Conservation (phyloP, 2,888 invertebrate species). For the Hypena proboscidalis region DNA sequence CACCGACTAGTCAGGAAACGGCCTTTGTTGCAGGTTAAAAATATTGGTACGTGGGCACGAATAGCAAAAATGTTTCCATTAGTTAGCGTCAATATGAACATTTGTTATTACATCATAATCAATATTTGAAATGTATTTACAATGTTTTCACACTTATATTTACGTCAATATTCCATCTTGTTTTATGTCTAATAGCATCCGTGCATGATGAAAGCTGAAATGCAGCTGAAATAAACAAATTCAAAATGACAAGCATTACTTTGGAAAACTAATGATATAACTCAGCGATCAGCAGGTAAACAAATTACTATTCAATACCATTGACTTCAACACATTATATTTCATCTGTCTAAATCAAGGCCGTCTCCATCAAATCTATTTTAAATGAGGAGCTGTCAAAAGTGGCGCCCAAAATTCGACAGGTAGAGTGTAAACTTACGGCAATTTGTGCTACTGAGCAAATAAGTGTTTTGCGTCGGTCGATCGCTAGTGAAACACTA, state of each 20-base stretch:
- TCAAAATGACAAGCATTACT: slow-evolving; percentile 13
- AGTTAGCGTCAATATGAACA: slow-evolving; percentile 1
- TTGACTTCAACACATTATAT: slow-evolving; percentile 26
- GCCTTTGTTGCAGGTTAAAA: no score
- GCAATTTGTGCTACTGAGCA: slow-evolving; percentile 11
- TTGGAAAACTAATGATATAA: slow-evolving; percentile 16
- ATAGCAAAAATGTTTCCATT: no score
- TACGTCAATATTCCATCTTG: slow-evolving; percentile 19
- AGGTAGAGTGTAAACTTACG: slow-evolving; percentile 21
- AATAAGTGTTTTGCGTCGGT: neutral
- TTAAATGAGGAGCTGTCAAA: slow-evolving; percentile 23
- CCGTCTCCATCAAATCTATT: slow-evolving; percentile 29
- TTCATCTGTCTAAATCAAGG: slow-evolving; percentile 34
- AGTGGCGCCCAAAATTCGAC: slow-evolving; percentile 26
- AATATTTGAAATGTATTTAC: slow-evolving; percentile 10
- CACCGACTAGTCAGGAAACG: no score
- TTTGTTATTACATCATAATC: slow-evolving; percentile 8
- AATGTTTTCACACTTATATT: slow-evolving; percentile 10
- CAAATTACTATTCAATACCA: no score
- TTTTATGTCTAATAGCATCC: slow-evolving; percentile 18
- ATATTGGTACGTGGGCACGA: no score
- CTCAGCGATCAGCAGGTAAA: slow-evolving; percentile 1
- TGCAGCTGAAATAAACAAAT: slow-evolving; percentile 27
- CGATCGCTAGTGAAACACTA: no score
- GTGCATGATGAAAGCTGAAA: slow-evolving; percentile 12